These are phyloP conservation scores for Paelopatides confundens DNA, from an alignment of 53 echinoderm and acorn worm species.

Conservation along the genomic window DNA sequence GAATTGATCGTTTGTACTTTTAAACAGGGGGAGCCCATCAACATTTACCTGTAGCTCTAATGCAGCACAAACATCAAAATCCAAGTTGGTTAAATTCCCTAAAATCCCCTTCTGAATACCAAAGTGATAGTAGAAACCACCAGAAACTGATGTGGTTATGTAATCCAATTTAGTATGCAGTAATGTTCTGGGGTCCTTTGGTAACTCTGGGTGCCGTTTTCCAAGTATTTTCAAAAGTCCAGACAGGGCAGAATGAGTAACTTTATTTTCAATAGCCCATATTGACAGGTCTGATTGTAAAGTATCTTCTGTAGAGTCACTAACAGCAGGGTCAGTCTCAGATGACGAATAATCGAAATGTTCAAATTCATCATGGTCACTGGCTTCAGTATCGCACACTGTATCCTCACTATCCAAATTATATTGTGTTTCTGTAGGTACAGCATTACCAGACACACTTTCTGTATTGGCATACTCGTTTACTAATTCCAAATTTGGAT, in stretches of 20 bases:
- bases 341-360: not conserved
- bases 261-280: constrained; percentile 33
- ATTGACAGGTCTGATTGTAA: not conserved
- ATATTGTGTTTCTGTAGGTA: too few species aligned
- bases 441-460: not conserved
- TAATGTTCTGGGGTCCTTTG: constrained; percentile 63
- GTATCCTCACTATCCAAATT: not conserved
- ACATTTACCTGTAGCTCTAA: constrained; percentile 47
- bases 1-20: constrained; percentile 47
- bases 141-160: constrained; percentile 38
- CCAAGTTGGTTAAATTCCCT: too few species aligned
- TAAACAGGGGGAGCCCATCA: constrained; percentile 66
- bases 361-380: not conserved
- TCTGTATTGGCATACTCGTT: too few species aligned
- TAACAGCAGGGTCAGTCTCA: not conserved
- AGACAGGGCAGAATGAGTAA: constrained; percentile 48
- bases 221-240: constrained; percentile 55
- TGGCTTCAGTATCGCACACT: not conserved
- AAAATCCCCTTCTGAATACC: constrained; percentile 30
- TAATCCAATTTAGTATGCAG: constrained; percentile 21
- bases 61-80: not conserved
- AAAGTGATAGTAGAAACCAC: constrained; percentile 67
- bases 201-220: constrained; percentile 48
- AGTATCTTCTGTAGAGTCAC: not conserved
- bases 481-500: too few species aligned